These are phyloP conservation scores for Plodia interpunctella DNA, from an alignment of 1,140 invertebrate genomes.

Conservation along the genomic window DNA sequence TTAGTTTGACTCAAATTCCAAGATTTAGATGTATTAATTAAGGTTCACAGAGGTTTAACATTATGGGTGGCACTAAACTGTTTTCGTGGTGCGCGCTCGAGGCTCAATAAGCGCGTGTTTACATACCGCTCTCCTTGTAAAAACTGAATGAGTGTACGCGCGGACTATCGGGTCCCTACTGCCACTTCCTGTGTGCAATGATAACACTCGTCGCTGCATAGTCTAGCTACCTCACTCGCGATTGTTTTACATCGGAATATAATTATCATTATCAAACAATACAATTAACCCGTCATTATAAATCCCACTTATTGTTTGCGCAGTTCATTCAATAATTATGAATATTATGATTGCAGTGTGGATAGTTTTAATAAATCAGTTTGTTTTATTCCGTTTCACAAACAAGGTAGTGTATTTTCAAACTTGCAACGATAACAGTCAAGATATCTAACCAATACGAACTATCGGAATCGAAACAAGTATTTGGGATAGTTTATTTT, in stretches of 20 bases:
- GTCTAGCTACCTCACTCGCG: conserved; percentile 17
- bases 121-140: conserved; percentile 44
- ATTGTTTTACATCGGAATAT: conserved; percentile 2
- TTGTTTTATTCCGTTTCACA: too few relatives aligned
- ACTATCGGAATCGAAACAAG: neutral
- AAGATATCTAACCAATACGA: neutral
- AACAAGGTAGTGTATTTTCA: too few relatives aligned
- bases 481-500: conserved; percentile 61
- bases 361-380: too few relatives aligned
- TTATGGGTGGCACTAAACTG: neutral
- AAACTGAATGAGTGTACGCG: conserved; percentile 59
- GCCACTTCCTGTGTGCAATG: conserved; percentile 45
- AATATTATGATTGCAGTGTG: neutral
- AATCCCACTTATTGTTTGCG: neutral
- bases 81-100: neutral
- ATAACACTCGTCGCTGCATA: conserved; percentile 45
- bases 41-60: neutral
- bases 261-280: neutral
- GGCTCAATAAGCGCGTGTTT: conserved; percentile 37
- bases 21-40: neutral
- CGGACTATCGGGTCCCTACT: conserved; percentile 34
- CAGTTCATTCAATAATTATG: neutral
- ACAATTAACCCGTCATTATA: neutral
- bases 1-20: conserved; percentile 7
- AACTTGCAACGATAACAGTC: too few relatives aligned